Evolutionary conservation across 2,888 invertebrate genomes (phyloP).

Genomic region (Melinaea menophilus): DNA sequence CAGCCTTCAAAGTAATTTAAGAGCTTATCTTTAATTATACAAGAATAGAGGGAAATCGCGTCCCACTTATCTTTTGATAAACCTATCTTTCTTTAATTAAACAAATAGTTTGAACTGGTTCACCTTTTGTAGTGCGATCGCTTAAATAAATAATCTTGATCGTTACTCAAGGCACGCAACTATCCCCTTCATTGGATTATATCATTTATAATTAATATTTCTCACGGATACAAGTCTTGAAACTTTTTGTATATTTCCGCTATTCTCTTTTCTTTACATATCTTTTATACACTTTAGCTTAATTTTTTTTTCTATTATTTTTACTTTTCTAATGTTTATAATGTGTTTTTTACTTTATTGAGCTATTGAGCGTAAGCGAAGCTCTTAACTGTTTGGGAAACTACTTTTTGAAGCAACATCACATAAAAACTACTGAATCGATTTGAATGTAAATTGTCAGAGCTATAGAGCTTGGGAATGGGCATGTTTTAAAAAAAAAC

Average conservation of each 20-base stretch:
- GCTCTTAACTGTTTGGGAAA: too few species aligned
- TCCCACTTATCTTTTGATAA: constrained; percentile 13
- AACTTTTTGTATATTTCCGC: constrained; percentile 59
- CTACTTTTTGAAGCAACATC: too few species aligned
- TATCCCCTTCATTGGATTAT: constrained; percentile 62
- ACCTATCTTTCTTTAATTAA: constrained; percentile 50
- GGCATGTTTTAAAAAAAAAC: too few species aligned
- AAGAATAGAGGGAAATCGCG: constrained; percentile 27
- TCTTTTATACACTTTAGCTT: not conserved
- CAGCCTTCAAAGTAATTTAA: constrained; percentile 18
- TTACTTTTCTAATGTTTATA: too few species aligned
- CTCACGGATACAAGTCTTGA: constrained; percentile 67
- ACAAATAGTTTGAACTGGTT: constrained; percentile 34
- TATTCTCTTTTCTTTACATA: constrained; percentile 19
- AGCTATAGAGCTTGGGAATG: too few species aligned
- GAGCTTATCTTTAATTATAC: constrained; percentile 17
- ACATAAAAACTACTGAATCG: too few species aligned
- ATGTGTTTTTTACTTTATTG: too few species aligned
- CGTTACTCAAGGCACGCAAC: constrained; percentile 52
- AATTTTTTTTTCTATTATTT: too few species aligned
- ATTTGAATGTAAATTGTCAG: too few species aligned
- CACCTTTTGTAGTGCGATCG: constrained; percentile 41
- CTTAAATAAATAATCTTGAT: constrained; percentile 40
- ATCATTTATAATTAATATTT: constrained; percentile 68
- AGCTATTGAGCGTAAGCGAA: too few species aligned